These are phyloP conservation scores for Puntigrus tetrazona DNA, from an alignment of 2,113 vertebrate genomes.

Conservation along the genomic window DNA sequence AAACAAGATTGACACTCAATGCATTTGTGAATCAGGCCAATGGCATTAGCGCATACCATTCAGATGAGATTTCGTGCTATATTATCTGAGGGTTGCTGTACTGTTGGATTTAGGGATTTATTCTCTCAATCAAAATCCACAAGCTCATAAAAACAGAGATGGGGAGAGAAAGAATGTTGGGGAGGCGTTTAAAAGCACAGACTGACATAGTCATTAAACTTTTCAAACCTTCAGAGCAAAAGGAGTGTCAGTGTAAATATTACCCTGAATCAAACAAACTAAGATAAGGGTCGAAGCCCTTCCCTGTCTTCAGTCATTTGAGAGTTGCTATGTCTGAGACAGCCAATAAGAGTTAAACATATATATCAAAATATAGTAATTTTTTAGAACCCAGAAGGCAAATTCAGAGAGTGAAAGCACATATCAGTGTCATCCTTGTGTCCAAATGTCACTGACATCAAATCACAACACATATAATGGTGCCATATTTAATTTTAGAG, in stretches of 20 bases:
- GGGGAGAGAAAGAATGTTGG: slow-evolving; percentile 29
- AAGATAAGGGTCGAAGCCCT: slow-evolving; percentile 13
- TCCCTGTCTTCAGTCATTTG: background rate
- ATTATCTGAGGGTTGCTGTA: slow-evolving; percentile 1
- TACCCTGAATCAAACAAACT: slow-evolving; percentile 35
- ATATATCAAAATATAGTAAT: background rate
- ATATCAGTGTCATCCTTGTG: background rate
- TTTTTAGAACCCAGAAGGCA: background rate
- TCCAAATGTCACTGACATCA: background rate
- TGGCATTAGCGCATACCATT: background rate
- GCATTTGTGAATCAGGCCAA: background rate
- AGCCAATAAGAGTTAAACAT: background rate
- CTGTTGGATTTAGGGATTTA: background rate
- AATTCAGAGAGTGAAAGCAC: background rate
- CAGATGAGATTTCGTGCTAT: background rate
- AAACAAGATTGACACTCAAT: background rate
- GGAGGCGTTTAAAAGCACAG: slow-evolving; percentile 27
- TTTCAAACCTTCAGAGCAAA: slow-evolving; percentile 34
- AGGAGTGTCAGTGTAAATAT: slow-evolving; percentile 43
- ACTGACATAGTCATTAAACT: slow-evolving; percentile 44
- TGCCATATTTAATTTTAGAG: background rate
- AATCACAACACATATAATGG: background rate
- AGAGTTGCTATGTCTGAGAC: background rate
- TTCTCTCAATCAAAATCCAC: background rate
- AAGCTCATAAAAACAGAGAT: background rate